Evolutionary conservation across 2,888 invertebrate species (phyloP).

Genomic region (Pachydiplax longipennis): DNA sequence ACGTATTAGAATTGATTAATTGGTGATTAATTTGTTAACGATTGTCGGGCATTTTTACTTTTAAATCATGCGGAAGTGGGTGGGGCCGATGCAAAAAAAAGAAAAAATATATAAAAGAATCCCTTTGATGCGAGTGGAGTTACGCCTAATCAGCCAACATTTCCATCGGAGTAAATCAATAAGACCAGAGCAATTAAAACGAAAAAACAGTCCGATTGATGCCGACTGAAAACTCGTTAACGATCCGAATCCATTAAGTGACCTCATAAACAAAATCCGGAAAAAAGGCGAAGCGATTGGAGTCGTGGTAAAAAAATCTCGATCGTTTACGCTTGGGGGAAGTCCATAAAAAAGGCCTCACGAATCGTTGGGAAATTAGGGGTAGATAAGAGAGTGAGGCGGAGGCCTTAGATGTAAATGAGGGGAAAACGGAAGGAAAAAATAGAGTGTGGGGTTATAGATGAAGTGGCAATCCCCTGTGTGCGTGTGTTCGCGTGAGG

Average conservation of each 20-base stretch:
- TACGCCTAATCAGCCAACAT: too few species aligned
- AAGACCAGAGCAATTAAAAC: not conserved
- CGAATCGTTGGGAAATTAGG: not conserved
- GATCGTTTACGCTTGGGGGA: not conserved
- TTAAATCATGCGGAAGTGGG: too few species aligned
- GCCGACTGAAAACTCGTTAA: not conserved
- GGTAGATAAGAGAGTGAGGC: not conserved
- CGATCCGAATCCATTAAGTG: not conserved
- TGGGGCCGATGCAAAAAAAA: too few species aligned
- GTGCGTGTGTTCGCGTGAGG: not conserved
- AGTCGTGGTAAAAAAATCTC: not conserved
- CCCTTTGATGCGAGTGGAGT: too few species aligned
- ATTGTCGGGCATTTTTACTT: too few species aligned
- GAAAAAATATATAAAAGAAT: too few species aligned
- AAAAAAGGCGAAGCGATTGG: not conserved
- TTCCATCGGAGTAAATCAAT: not conserved
- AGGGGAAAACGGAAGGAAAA: not conserved
- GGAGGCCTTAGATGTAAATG: not conserved
- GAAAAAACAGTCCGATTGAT: not conserved
- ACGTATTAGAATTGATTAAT: too few species aligned
- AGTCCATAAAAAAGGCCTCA: not conserved
- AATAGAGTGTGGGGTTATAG: not conserved
- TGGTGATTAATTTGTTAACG: too few species aligned
- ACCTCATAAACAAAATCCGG: not conserved
- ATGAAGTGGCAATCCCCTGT: not conserved